Evolutionary conservation across 2,888 invertebrate species (phyloP), one percentile per base, ranked within the genome.

Genomic region (Galerucella nymphaeae): DNA sequence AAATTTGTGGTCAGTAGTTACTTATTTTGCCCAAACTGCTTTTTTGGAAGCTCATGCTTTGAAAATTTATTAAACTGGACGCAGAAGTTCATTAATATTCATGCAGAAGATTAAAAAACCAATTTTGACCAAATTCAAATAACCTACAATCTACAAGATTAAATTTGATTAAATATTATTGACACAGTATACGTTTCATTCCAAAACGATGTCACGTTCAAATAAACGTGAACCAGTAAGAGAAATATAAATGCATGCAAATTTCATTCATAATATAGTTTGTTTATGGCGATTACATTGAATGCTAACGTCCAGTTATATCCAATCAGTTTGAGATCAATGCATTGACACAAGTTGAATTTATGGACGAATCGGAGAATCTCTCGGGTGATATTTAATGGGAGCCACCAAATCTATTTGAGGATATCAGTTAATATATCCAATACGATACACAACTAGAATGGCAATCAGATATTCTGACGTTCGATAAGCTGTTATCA

Each of bases 401-500:
- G 63, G 18, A 57, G 57, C 45, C 57, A 70, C 63, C 63, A 70
- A 70, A 70, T 57, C 53, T 69, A 69, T 69, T 69, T 59, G 57
- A 41, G 70, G 48, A 55, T 64, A 70, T 70, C 70, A 64, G 41
- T 70, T 57, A 61, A 70, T 70, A n/a, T n/a, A 62, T 69, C 63
- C 50, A 50, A 68, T 61, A 55, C 63, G 16, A 55, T 63, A 63
- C 42, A 63, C 45, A 57, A 70, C 64, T 62, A 18, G 16, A 62
- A 57, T 55, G 63, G 20, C 45, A 16, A 63, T 69, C 55, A 30
- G 55, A 63, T 42, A 63, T 53, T 63, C 64, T 53, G 70, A 53
- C 63, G 45, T 70, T 70, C 64, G 64, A 70, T 70, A 70, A 70
- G 63, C 69, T 41, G 63, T 64, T 70, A 70, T 20, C 45, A 70